A percentile compares a stretch with the other conserved stretches of the same genome.
These are phyloP conservation scores for Cheumatopsyche charites DNA, from an alignment of 1,140 invertebrate genomes.

Conservation along the genomic window DNA sequence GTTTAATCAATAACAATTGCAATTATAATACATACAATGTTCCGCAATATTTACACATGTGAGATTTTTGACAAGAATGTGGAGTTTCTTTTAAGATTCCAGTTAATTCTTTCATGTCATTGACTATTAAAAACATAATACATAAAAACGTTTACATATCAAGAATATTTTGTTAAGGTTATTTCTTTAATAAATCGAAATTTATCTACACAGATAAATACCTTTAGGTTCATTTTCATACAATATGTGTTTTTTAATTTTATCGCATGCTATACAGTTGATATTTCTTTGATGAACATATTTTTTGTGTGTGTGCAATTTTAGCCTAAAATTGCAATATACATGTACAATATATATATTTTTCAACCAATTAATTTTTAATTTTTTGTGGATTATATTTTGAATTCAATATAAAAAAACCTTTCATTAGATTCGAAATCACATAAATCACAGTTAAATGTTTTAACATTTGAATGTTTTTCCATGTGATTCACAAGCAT, in stretches of 20 bases:
- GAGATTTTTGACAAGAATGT: conserved; percentile 36
- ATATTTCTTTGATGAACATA: not conserved
- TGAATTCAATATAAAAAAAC: conserved; percentile 12
- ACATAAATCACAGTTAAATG: conserved; percentile 31
- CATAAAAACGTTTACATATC: too few relatives aligned
- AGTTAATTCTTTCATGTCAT: not conserved
- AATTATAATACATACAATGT: conserved; percentile 33
- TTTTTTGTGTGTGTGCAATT: not conserved
- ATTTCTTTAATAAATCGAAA: too few relatives aligned
- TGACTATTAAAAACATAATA: not conserved
- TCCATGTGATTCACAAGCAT: conserved; percentile 44
- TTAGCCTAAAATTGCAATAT: not conserved
- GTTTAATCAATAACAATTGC: not conserved
- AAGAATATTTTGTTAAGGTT: too few relatives aligned
- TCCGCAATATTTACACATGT: conserved; percentile 37
- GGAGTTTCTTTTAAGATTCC: not conserved
- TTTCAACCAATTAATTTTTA: too few relatives aligned
- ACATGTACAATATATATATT: not conserved
- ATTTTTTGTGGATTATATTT: too few relatives aligned
- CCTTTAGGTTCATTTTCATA: not conserved
- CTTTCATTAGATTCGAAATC: conserved; percentile 37
- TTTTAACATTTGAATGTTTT: conserved; percentile 37
- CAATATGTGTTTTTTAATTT: not conserved
- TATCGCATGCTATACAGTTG: not conserved
- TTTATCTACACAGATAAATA: too few relatives aligned